Evolutionary conservation across 2,888 invertebrate genomes (phyloP).

Genomic region (Epinotia brunnichana): DNA sequence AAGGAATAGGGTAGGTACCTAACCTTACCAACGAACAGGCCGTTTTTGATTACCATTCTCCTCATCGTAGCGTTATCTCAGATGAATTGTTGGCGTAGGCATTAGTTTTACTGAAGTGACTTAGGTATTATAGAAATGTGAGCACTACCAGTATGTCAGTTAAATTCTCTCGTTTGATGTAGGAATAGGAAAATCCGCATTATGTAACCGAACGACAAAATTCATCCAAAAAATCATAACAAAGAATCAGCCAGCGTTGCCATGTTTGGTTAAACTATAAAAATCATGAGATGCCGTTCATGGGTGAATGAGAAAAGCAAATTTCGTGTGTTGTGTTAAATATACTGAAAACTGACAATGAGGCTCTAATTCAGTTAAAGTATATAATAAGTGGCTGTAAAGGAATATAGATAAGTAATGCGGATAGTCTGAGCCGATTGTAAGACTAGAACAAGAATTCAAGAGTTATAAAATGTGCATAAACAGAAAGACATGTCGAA

Average conservation of each 20-base stretch:
- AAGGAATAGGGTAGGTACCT: no score
- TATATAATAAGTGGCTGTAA: constrained; percentile 45
- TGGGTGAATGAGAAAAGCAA: constrained; percentile 45
- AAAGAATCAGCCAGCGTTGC: constrained; percentile 26
- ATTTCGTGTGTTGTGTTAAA: constrained; percentile 54
- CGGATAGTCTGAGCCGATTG: constrained; percentile 16
- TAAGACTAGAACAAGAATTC: background rate
- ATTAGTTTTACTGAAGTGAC: no score
- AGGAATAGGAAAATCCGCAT: constrained; percentile 28
- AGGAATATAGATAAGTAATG: constrained; percentile 27
- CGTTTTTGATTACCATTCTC: no score
- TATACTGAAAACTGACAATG: constrained; percentile 62
- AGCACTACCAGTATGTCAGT: no score
- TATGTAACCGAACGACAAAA: background rate
- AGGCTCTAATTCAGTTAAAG: constrained; percentile 57
- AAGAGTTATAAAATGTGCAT: no score
- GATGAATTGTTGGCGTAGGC: no score
- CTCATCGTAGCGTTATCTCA: no score
- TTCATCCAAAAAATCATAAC: constrained; percentile 25
- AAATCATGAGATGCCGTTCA: constrained; percentile 20
- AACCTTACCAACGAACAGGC: no score
- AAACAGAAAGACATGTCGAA: no score
- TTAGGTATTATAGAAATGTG: no score
- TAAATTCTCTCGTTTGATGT: background rate
- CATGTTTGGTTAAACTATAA: constrained; percentile 36